phyloP scores from a whole-genome alignment of 2,888 invertebrate genomes.

The Drosophila neoperkinsi region DNA sequence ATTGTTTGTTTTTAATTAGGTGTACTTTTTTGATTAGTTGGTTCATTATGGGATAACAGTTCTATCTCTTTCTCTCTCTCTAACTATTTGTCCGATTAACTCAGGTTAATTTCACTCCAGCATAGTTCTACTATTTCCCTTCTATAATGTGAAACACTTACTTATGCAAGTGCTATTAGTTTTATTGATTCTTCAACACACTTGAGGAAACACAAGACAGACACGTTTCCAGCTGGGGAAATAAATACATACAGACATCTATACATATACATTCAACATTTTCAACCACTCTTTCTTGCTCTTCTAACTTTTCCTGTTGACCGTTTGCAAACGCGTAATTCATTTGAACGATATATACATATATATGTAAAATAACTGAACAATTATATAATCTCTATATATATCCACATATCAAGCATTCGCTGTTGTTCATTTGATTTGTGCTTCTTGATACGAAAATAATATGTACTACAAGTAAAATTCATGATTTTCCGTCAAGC shows the following conservation, averaged over 20 bases:
- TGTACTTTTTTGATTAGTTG: background rate
- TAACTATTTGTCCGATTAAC: background rate
- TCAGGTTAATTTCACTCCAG: background rate
- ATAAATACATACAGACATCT: conserved; percentile 11
- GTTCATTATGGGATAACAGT: background rate
- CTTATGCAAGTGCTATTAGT: background rate
- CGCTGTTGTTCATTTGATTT: conserved; percentile 69
- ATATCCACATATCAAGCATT: conserved; percentile 55
- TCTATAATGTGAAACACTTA: background rate
- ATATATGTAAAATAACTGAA: conserved; percentile 18
- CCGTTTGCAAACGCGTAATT: conserved; percentile 78
- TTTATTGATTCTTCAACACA: background rate
- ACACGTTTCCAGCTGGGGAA: conserved; percentile 1
- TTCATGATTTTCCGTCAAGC: conserved; percentile 62
- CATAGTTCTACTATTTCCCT: too few relatives aligned
- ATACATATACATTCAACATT: conserved; percentile 31
- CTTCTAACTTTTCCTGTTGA: conserved; percentile 81
- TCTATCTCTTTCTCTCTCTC: background rate
- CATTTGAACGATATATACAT: conserved; percentile 33
- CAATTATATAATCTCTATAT: conserved; percentile 35
- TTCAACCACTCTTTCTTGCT: conserved; percentile 56
- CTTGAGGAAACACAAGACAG: background rate
- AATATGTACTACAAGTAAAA: conserved; percentile 32
- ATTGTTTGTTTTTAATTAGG: background rate
- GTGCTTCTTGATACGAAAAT: conserved; percentile 55